Evolutionary conservation across 2,797 vertebrate species (phyloP), one percentile per base, ranked within the genome.

Genomic region (Crocodylus rhombifer): DNA sequence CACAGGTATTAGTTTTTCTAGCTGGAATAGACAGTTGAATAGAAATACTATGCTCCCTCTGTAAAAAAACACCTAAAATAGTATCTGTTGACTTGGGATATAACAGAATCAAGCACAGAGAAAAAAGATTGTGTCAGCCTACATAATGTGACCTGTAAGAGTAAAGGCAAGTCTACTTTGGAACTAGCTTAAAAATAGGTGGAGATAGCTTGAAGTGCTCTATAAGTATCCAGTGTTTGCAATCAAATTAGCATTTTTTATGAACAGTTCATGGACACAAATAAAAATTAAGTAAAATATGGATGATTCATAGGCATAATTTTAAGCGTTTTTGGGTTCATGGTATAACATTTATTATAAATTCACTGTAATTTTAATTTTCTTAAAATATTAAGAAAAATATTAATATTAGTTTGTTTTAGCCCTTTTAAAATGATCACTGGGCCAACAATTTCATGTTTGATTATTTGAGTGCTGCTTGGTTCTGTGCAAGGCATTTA

Each of bases 1-100:
- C 86, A 73, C 87, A 94, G 76, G 14, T 26, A 76, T 51, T 82
- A 26, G 67, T 94, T 95, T 87, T 77, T 90, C 13, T 75, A 91
- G 17, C 12, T 36, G 14, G 55, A 73, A 84, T 36, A 95, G 91
- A 91, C 78, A 36, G 67, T 20, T 78, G 69, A 78, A 57, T 26
- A 90, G 87, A 92, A 87, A 71, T 80, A 85, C 14, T 30, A 84
- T 51, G 4, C 77, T 82, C 28, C 30, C 14, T 30, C 30, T 65
- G 28, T 30, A 57, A 80, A 56, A 89, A 93, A 89, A 89, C 56
- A 80, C 73, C 79, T 84, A 36, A 93, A 93, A 87, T 84, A 8
- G 69, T 25, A 93, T 51, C 26, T 25, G 58, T 81, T 94, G 42
- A 51, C 42, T 51, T 51, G 60, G 51, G 23, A 76, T 89, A n/a